Conservation (phyloP, 2,113 vertebrate species). For the Gulo gulo region DNA sequence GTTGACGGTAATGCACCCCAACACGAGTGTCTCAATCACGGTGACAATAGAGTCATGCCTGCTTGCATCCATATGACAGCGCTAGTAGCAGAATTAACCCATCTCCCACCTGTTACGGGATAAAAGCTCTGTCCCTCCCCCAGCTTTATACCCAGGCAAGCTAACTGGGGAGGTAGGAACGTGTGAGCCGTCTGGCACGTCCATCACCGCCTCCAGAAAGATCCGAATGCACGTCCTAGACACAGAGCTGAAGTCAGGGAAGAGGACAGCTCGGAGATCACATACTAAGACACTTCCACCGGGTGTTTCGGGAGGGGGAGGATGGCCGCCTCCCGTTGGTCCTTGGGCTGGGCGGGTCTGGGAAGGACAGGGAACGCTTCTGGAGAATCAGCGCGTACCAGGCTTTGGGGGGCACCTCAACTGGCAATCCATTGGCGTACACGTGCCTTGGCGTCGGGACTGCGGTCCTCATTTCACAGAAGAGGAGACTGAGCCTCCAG, state of each 20-base stretch:
- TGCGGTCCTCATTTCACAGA: not conserved
- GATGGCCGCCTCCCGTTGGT: not conserved
- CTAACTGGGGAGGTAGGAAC: fast-evolving
- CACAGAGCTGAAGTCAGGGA: not conserved
- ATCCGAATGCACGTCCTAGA: not conserved
- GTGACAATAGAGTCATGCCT: not conserved
- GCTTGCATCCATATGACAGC: not conserved
- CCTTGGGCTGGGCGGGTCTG: not conserved
- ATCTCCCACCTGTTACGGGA: not conserved
- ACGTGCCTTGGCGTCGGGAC: fast-evolving
- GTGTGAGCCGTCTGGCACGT: fast-evolving
- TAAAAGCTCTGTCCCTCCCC: not conserved
- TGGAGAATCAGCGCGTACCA: not conserved
- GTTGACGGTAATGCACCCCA: no score
- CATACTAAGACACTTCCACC: not conserved
- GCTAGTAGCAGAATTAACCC: not conserved
- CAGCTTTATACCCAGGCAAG: fast-evolving
- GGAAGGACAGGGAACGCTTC: not conserved
- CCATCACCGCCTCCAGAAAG: not conserved
- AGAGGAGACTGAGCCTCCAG: not conserved
- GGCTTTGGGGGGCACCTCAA: not conserved
- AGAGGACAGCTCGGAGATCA: no score
- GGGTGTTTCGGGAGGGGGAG: not conserved
- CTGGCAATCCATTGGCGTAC: not conserved
- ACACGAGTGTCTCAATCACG: not conserved